phyloP scores from a whole-genome alignment of 2,797 vertebrate genomes.

The Acridotheres tristis region DNA sequence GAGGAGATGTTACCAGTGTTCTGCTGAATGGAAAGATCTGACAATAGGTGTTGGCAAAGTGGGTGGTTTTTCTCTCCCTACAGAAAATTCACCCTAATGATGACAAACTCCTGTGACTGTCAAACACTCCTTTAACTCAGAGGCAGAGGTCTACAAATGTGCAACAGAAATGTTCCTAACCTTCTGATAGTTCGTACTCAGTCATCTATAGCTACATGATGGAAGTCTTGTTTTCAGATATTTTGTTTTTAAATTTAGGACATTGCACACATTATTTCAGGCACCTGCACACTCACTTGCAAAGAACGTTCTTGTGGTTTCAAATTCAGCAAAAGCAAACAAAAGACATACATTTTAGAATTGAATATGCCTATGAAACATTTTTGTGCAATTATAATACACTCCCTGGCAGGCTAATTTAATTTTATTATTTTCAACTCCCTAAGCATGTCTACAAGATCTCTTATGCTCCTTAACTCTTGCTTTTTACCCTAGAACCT shows the following conservation, averaged over 20 bases:
- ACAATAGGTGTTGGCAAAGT: not conserved
- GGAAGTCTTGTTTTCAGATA: not conserved
- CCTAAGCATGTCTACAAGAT: not conserved
- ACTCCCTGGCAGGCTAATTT: not conserved
- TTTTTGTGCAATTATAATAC: not conserved
- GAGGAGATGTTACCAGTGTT: not conserved
- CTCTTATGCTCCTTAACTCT: not conserved
- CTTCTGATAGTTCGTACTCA: not conserved
- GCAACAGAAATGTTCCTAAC: not conserved
- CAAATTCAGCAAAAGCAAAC: not conserved
- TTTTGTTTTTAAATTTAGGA: not conserved
- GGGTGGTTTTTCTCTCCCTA: not conserved
- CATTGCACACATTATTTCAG: not conserved
- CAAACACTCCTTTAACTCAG: not conserved
- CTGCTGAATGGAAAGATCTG: not conserved
- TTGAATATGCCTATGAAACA: accelerated
- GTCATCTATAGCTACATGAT: not conserved
- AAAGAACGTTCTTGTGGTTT: not conserved
- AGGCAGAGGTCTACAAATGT: not conserved
- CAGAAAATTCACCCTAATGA: not conserved
- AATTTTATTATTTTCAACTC: not conserved
- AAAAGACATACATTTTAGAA: not conserved
- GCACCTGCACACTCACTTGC: not conserved
- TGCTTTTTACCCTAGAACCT: not conserved
- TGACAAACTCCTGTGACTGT: not conserved